A percentile compares a stretch with the other conserved stretches of the same genome.
Evolutionary conservation across 1,140 invertebrate genomes (phyloP).

Genomic region (Drosophila oshimai): DNA sequence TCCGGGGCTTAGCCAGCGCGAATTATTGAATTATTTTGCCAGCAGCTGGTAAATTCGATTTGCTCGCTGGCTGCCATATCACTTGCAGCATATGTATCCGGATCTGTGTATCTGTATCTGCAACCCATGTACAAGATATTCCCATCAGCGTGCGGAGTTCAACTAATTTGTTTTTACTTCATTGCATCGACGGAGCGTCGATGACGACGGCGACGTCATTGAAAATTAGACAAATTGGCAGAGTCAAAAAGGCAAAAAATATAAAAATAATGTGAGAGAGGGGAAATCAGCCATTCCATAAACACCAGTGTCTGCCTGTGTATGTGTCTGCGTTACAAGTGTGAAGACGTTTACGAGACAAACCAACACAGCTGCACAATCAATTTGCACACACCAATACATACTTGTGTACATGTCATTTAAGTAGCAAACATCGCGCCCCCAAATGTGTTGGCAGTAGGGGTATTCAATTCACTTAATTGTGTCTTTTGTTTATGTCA

Average conservation of each 20-base stretch:
- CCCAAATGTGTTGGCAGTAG: constrained; percentile 29
- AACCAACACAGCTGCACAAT: constrained; percentile 42
- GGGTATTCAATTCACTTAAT: background rate
- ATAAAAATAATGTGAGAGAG: constrained; percentile 17
- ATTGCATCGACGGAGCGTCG: constrained; percentile 35
- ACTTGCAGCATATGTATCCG: constrained; percentile 13
- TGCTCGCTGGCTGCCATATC: constrained; percentile 37
- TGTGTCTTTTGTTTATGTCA: background rate
- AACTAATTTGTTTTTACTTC: constrained; percentile 73
- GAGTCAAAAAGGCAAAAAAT: constrained; percentile 66
- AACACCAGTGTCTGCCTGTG: background rate
- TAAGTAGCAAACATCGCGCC: constrained; percentile 60
- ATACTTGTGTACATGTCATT: constrained; percentile 55
- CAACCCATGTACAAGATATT: background rate
- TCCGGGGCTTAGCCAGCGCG: constrained; percentile 60
- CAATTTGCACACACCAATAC: constrained; percentile 57
- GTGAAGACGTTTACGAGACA: constrained; percentile 24
- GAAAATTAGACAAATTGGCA: constrained; percentile 78
- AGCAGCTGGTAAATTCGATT: constrained; percentile 80
- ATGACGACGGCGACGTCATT: constrained; percentile 61
- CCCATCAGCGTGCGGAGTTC: constrained; percentile 46
- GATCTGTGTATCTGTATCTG: constrained; percentile 11
- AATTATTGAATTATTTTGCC: constrained; percentile 80
- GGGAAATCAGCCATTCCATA: constrained; percentile 28
- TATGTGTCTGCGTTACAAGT: constrained; percentile 1